Evolutionary conservation across 2,888 invertebrate species (phyloP).

Genomic region (Watsonalla cultraria): DNA sequence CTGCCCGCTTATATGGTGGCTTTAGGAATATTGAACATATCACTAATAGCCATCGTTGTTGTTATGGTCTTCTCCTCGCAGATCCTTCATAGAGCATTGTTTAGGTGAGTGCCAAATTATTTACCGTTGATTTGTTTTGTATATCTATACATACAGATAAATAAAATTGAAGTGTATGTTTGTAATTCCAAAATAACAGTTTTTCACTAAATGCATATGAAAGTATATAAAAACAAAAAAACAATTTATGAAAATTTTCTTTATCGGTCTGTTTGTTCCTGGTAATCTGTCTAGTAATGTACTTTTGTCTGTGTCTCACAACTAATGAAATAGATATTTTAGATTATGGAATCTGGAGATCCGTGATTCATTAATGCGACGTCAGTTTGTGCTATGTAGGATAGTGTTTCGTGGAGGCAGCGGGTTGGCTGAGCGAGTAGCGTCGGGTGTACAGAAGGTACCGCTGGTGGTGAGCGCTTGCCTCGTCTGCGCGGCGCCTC

Average conservation of each 20-base stretch:
- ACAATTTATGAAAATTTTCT: too few relatives aligned
- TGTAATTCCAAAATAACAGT: too few relatives aligned
- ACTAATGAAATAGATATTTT: too few relatives aligned
- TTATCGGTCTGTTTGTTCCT: too few relatives aligned
- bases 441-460: constrained; percentile 81
- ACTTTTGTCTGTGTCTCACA: too few relatives aligned
- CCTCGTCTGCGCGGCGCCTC: constrained; percentile 80
- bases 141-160: too few relatives aligned
- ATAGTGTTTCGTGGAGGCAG: constrained; percentile 61
- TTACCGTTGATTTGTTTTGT: neutral
- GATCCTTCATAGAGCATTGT: constrained; percentile 81
- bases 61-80: constrained; percentile 84
- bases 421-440: constrained; percentile 80
- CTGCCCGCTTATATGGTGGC: constrained; percentile 81
- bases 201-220: too few relatives aligned
- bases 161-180: too few relatives aligned
- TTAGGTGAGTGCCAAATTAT: constrained; percentile 69
- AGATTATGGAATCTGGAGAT: too few relatives aligned
- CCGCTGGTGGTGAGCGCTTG: constrained; percentile 83
- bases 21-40: constrained; percentile 78
- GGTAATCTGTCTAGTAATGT: too few relatives aligned
- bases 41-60: constrained; percentile 72
- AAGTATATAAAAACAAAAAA: too few relatives aligned
- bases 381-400: constrained; percentile 24
- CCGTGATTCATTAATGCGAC: constrained; percentile 3